A percentile compares a stretch with the other conserved stretches of the same genome.
Conservation (phyloP, 2,113 vertebrate genomes). For the Aleadryas rufinucha region DNA sequence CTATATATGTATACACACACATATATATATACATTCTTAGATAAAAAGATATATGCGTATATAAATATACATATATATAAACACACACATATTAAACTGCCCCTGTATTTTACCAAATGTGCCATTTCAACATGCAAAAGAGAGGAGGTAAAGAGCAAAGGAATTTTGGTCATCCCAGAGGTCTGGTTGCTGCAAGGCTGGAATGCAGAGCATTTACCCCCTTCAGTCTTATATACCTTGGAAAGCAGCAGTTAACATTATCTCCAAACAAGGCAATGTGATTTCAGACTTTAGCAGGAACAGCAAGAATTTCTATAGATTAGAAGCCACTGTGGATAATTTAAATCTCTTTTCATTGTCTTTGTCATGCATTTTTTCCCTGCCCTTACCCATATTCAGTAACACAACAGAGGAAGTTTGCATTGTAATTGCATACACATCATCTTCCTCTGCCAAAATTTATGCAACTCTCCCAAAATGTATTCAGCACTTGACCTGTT, state of each 20-base stretch:
- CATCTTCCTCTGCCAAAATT: neutral
- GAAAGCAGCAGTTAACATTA: neutral
- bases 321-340: neutral
- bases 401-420: neutral
- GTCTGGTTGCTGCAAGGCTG: neutral
- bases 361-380: neutral
- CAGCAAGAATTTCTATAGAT: neutral
- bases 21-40: neutral
- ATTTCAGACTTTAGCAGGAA: neutral
- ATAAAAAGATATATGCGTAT: neutral
- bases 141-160: neutral
- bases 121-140: neutral
- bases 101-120: neutral
- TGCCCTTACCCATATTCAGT: neutral
- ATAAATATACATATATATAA: neutral
- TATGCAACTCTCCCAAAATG: neutral
- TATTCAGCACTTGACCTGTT: neutral
- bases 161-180: neutral
- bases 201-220: neutral
- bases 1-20: neutral
- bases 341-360: neutral
- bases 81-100: neutral
- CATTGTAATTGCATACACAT: neutral
- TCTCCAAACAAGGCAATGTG: neutral
- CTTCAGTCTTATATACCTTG: neutral